Conservation (phyloP, 1,140 invertebrate genomes). For the Sitophilus oryzae region DNA sequence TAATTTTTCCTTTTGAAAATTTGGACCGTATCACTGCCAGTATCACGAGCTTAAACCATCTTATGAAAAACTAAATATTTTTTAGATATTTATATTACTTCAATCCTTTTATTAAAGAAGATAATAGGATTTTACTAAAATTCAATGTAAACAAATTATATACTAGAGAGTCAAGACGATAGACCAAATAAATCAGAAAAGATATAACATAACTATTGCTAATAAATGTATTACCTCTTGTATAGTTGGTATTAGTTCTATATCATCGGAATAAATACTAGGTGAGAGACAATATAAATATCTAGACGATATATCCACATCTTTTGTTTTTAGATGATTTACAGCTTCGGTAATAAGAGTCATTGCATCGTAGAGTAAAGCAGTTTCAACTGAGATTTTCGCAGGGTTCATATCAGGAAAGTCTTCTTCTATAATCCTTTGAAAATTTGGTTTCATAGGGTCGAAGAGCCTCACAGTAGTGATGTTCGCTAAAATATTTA, state of each 20-base stretch:
- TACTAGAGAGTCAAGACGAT: no score
- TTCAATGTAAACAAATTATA: no score
- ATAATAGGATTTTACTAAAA: no score
- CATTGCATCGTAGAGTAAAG: constrained; percentile 71
- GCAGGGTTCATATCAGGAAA: constrained; percentile 31
- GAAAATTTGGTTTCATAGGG: constrained; percentile 44
- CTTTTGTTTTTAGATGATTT: constrained; percentile 9
- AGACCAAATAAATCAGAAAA: no score
- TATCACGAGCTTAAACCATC: no score
- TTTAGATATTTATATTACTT: no score
- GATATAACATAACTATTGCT: no score
- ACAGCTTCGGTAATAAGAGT: constrained; percentile 51
- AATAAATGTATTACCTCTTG: no score
- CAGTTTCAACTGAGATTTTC: constrained; percentile 58
- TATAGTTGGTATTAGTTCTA: constrained; percentile 3
- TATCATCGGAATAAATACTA: constrained; percentile 1
- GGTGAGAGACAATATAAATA: not conserved
- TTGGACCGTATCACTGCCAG: no score
- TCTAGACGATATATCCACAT: not conserved
- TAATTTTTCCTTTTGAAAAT: no score
- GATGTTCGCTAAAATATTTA: constrained; percentile 61
- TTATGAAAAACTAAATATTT: no score
- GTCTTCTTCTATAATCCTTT: constrained; percentile 5
- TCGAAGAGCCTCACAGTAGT: constrained; percentile 51
- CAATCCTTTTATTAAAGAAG: no score